Evolutionary conservation across 2,797 vertebrate genomes (phyloP).

Genomic region (Mastacembelus armatus): DNA sequence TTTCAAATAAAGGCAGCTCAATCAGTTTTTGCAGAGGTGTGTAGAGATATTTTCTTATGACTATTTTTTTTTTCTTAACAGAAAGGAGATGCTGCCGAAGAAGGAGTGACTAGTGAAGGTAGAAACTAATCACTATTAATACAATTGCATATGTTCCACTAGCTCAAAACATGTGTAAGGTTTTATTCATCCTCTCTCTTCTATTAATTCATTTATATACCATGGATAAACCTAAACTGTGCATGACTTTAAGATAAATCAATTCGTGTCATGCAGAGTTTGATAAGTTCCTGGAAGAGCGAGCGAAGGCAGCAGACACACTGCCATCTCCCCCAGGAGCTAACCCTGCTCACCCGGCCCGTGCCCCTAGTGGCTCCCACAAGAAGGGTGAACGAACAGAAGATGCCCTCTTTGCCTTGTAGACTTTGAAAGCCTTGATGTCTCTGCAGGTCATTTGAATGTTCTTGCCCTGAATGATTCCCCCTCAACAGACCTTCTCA

Average conservation of each 20-base stretch:
- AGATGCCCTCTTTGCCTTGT: slow-evolving; percentile 96
- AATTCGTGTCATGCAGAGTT: slow-evolving; percentile 87
- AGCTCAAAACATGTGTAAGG: background rate
- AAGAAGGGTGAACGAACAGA: slow-evolving; percentile 94
- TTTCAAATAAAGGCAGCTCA: background rate
- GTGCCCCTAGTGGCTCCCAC: slow-evolving; percentile 78
- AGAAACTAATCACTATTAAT: slow-evolving; percentile 40
- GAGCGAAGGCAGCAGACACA: slow-evolving; percentile 91
- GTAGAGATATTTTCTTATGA: background rate
- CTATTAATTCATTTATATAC: background rate
- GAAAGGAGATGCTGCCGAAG: slow-evolving; percentile 94
- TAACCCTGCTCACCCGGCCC: slow-evolving; percentile 76
- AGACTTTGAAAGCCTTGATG: slow-evolving; percentile 65
- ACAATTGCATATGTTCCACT: background rate
- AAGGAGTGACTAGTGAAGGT: slow-evolving; percentile 99
- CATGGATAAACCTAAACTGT: background rate
- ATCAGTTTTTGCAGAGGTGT: background rate
- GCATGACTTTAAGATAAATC: slow-evolving; percentile 3
- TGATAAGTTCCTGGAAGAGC: slow-evolving; percentile 96
- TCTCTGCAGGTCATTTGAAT: slow-evolving; percentile 37
- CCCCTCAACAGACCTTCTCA: slow-evolving; percentile 36
- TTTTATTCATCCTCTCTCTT: background rate
- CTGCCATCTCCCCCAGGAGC: slow-evolving; percentile 86
- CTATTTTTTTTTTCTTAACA: slow-evolving; percentile 75
- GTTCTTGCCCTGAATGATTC: slow-evolving; percentile 22